Evolutionary conservation across 2,797 vertebrate genomes (phyloP).

Genomic region (Carcharodon carcharias): DNA sequence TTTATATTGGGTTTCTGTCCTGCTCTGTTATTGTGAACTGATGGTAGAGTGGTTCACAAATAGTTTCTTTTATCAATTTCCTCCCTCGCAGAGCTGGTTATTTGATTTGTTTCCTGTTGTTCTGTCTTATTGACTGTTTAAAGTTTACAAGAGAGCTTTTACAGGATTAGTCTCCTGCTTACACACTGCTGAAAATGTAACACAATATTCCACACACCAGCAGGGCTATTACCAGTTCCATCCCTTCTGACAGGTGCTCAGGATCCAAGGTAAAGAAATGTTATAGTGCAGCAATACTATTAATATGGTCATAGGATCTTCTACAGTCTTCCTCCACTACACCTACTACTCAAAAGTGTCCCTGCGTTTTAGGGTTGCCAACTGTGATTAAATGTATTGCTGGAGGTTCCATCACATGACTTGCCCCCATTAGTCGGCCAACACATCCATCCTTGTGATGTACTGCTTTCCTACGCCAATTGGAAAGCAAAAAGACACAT

Average conservation of each 20-base stretch:
- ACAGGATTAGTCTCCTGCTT: neutral
- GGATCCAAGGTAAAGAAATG: neutral
- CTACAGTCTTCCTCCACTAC: neutral
- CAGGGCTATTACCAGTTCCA: neutral
- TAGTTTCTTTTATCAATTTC: slow-evolving; percentile 11
- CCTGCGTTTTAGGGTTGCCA: too few relatives aligned
- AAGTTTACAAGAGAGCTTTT: neutral
- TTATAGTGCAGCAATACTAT: neutral
- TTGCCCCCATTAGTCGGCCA: too few relatives aligned
- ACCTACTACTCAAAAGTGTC: too few relatives aligned
- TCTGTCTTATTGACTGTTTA: slow-evolving; percentile 18
- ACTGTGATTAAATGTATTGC: too few relatives aligned
- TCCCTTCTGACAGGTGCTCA: neutral
- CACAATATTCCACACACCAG: neutral
- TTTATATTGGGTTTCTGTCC: neutral
- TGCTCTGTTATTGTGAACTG: neutral
- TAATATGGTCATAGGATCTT: neutral
- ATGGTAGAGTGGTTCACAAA: neutral
- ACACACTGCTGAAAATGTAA: neutral
- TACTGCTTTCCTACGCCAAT: too few relatives aligned
- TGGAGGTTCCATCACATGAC: too few relatives aligned
- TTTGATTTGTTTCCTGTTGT: neutral
- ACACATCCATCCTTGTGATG: too few relatives aligned
- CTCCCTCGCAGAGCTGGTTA: neutral
- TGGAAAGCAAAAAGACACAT: too few relatives aligned